Percentiles rank a stretch among this genome's conserved stretches.
Conservation (phyloP, 2,888 invertebrate species). For the Nowickia ferox region DNA sequence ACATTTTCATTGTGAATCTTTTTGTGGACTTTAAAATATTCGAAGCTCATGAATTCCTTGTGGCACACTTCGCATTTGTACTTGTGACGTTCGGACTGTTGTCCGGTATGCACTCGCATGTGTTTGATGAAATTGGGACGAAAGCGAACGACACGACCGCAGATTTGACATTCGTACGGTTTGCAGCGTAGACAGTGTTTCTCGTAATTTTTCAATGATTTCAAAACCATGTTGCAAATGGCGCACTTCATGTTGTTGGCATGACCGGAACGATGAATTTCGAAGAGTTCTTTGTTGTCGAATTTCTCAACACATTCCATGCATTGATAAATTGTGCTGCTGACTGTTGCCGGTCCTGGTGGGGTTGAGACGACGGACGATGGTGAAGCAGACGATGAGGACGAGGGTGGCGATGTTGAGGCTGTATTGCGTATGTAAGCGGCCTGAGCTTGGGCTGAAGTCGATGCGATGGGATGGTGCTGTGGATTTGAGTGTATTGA, state of each 20-base stretch:
- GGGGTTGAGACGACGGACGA: constrained; percentile 65
- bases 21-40: constrained; percentile 85
- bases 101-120: constrained; percentile 83
- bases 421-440: constrained; percentile 66
- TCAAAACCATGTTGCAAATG: constrained; percentile 83
- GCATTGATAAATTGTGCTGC: constrained; percentile 79
- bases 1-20: constrained; percentile 85
- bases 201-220: constrained; percentile 83
- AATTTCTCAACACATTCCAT: constrained; percentile 82
- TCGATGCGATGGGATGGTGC: constrained; percentile 65
- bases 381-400: constrained; percentile 65
- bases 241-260: constrained; percentile 83
- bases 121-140: constrained; percentile 83
- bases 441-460: constrained; percentile 68
- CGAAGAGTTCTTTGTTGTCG: constrained; percentile 81
- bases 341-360: constrained; percentile 33
- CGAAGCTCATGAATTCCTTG: constrained; percentile 85
- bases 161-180: constrained; percentile 83
- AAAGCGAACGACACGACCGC: constrained; percentile 82
- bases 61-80: constrained; percentile 85
- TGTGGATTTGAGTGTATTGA: constrained; percentile 49
- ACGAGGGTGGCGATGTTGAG: constrained; percentile 63
- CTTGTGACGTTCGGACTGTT: constrained; percentile 83
- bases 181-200: constrained; percentile 83
- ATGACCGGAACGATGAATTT: constrained; percentile 82